Evolutionary conservation across 2,113 vertebrate species (phyloP).

Genomic region (Apodemus speciosus): DNA sequence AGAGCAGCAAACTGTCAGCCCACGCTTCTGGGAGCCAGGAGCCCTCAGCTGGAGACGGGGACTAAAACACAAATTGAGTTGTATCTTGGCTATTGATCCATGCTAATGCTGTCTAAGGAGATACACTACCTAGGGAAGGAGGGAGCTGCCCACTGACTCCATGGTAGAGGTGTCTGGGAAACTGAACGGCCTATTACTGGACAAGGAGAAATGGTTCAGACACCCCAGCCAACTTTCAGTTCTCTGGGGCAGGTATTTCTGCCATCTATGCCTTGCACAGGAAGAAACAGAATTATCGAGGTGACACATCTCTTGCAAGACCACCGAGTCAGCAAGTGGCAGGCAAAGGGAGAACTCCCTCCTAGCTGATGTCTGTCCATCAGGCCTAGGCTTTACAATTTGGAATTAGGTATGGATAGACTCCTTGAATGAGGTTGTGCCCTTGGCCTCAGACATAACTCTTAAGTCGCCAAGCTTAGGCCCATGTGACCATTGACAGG

Average conservation of each 20-base stretch:
- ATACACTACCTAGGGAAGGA: background rate
- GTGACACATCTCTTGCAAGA: background rate
- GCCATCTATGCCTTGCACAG: background rate
- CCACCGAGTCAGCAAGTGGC: background rate
- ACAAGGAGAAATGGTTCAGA: background rate
- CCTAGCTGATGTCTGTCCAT: background rate
- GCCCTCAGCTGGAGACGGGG: background rate
- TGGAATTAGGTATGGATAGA: background rate
- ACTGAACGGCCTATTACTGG: fast-evolving
- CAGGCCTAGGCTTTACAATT: background rate
- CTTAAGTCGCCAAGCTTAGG: no score
- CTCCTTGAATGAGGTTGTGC: background rate
- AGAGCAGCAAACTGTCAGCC: background rate
- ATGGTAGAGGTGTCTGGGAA: background rate
- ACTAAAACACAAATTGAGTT: background rate
- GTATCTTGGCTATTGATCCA: background rate
- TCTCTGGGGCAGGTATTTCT: background rate
- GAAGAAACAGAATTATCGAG: background rate
- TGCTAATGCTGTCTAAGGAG: background rate
- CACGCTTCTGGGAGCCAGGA: background rate
- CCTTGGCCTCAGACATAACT: background rate
- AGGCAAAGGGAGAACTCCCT: background rate
- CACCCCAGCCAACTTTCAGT: fast-evolving
- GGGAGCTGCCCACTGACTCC: background rate
- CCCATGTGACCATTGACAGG: background rate